Percentiles rank a stretch among this genome's conserved stretches.
phyloP scores from a whole-genome alignment of 2,113 vertebrate species.

The Pygoscelis adeliae region DNA sequence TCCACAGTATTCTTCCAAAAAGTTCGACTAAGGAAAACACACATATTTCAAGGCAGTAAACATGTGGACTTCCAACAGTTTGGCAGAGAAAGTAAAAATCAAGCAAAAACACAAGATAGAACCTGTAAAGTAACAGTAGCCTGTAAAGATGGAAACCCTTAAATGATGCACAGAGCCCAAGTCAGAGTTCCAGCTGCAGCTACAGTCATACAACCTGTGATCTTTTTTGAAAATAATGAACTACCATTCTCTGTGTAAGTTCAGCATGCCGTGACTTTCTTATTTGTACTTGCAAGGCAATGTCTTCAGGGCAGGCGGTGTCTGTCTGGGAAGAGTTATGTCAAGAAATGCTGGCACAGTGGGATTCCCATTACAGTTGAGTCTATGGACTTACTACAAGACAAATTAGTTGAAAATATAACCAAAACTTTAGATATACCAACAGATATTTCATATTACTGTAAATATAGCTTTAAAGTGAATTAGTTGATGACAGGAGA shows the following conservation, averaged over 20 bases:
- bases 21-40: rapidly evolving
- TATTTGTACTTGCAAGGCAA: background rate
- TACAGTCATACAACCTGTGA: rapidly evolving
- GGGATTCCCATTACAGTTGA: background rate
- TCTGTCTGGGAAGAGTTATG: background rate
- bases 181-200: background rate
- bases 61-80: background rate
- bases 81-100: background rate
- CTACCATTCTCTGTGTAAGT: background rate
- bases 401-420: background rate
- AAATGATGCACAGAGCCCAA: background rate
- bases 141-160: background rate
- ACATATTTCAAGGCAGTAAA: background rate
- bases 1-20: background rate
- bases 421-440: background rate
- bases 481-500: background rate
- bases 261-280: background rate
- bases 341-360: background rate
- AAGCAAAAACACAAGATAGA: background rate
- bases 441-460: background rate
- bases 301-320: too few species aligned
- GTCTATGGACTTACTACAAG: background rate
- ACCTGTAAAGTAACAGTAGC: background rate
- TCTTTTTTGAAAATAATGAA: background rate
- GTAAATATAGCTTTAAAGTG: background rate